These are phyloP conservation scores for Mormyrops attenuatus DNA, from an alignment of 2,797 vertebrate species.

Conservation along the genomic window DNA sequence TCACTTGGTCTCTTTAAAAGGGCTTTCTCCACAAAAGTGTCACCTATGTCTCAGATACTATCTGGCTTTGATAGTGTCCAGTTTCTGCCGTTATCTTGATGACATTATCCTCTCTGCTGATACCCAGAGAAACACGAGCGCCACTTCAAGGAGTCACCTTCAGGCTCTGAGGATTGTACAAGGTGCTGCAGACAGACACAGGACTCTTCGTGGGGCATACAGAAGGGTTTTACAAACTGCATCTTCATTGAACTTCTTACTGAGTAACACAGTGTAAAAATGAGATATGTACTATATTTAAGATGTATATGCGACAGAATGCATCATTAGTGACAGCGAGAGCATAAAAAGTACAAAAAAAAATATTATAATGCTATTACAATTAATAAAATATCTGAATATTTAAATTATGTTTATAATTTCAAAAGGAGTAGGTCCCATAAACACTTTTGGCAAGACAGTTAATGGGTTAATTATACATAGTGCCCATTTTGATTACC, in stretches of 20 bases:
- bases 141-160: neutral
- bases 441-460: neutral
- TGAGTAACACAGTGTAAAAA: neutral
- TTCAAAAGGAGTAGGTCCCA: neutral
- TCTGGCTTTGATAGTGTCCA: neutral
- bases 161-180: neutral
- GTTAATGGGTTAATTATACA: neutral
- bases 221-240: neutral
- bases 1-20: neutral
- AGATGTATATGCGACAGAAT: neutral
- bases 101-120: conserved; percentile 6
- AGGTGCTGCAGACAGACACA: neutral
- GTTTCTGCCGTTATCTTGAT: neutral
- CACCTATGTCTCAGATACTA: neutral
- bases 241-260: neutral
- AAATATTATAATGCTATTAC: neutral
- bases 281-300: neutral
- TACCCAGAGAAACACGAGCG: neutral
- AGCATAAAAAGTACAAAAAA: neutral
- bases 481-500: neutral
- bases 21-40: neutral
- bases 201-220: neutral
- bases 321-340: neutral
- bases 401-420: neutral
- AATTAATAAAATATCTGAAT: neutral